Evolutionary conservation across 1,140 invertebrate genomes (phyloP).

Genomic region (Maconellicoccus hirsutus): DNA sequence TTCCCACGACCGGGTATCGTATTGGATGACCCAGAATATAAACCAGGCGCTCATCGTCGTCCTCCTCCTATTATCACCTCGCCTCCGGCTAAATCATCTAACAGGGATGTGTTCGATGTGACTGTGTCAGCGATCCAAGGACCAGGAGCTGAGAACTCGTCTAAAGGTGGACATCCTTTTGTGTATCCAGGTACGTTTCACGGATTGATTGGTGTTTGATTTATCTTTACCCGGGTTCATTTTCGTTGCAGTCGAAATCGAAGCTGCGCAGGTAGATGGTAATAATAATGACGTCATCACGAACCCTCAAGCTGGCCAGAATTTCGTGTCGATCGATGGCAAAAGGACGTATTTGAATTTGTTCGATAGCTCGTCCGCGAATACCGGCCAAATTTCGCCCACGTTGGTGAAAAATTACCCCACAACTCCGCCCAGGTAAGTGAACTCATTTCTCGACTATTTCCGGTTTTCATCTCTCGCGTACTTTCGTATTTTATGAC

Average conservation of each 20-base stretch:
- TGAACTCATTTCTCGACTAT: not conserved
- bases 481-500: too few species aligned
- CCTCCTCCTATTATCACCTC: slow-evolving; percentile 36
- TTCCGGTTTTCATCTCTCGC: too few species aligned
- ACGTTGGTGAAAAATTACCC: slow-evolving; percentile 19
- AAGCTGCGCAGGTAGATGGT: slow-evolving; percentile 33
- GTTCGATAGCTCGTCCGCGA: slow-evolving; percentile 40
- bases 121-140: slow-evolving; percentile 78
- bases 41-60: slow-evolving; percentile 43
- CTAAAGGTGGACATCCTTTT: slow-evolving; percentile 40
- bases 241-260: slow-evolving; percentile 32
- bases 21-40: slow-evolving; percentile 65
- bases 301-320: slow-evolving; percentile 59
- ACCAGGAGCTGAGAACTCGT: slow-evolving; percentile 44
- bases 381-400: not conserved
- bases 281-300: slow-evolving; percentile 50
- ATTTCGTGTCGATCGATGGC: slow-evolving; percentile 85
- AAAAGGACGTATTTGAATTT: slow-evolving; percentile 77
- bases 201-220: too few species aligned
- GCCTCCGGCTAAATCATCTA: slow-evolving; percentile 35
- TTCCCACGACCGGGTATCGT: slow-evolving; percentile 67
- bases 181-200: slow-evolving; percentile 40
- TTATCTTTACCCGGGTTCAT: too few species aligned
- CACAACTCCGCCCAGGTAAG: slow-evolving; percentile 22
- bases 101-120: slow-evolving; percentile 75